Conservation (phyloP, 1,140 invertebrate genomes). For the Tetranychus cinnabarinus region DNA sequence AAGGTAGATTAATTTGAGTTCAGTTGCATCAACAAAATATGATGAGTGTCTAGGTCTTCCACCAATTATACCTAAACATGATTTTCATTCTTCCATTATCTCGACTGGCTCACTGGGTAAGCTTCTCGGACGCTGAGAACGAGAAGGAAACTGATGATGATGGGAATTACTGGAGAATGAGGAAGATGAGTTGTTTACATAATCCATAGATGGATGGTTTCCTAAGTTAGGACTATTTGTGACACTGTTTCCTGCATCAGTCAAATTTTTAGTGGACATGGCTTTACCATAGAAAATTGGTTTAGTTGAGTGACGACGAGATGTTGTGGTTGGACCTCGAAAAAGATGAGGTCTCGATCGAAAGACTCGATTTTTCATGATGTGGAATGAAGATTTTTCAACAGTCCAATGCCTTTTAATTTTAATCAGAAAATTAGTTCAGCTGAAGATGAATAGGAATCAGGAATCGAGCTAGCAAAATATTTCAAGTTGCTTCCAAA, state of each 20-base stretch:
- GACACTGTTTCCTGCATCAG: too few relatives aligned
- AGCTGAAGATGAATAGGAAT: too few relatives aligned
- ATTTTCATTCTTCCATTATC: constrained; percentile 41
- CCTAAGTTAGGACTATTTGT: background rate
- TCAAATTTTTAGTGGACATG: background rate
- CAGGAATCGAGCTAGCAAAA: too few relatives aligned
- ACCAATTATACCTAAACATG: constrained; percentile 70
- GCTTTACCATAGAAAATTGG: background rate
- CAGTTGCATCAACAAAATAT: constrained; percentile 75
- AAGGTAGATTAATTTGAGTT: constrained; percentile 66
- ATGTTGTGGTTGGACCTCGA: background rate
- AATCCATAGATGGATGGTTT: background rate
- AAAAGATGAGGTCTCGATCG: too few relatives aligned
- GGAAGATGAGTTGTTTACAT: background rate
- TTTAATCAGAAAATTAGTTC: too few relatives aligned
- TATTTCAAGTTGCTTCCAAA: too few relatives aligned
- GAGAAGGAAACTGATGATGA: background rate
- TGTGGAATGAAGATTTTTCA: too few relatives aligned
- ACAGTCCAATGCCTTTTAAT: too few relatives aligned
- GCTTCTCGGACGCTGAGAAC: background rate
- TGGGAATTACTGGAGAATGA: background rate
- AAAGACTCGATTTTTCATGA: too few relatives aligned
- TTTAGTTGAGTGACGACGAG: background rate
- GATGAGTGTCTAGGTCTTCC: constrained; percentile 69
- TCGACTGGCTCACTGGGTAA: background rate